phyloP scores from a whole-genome alignment of 2,888 invertebrate genomes.

The Galeopsomyia nigrocyanea region DNA sequence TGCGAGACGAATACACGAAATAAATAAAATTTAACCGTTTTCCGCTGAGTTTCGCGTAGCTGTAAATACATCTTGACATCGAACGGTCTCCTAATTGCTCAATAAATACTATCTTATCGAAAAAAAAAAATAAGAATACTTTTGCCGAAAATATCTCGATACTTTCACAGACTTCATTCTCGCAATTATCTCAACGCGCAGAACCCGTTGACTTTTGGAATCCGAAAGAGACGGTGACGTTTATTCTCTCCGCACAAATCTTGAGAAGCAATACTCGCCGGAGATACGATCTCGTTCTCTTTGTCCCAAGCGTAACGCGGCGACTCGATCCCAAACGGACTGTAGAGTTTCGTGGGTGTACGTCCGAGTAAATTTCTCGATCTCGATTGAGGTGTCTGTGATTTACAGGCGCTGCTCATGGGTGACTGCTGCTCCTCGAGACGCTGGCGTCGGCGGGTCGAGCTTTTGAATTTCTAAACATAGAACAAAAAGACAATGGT shows the following conservation, averaged over 20 bases:
- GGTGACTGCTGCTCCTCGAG: constrained; percentile 72
- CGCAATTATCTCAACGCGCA: constrained; percentile 61
- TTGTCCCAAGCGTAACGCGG: constrained; percentile 73
- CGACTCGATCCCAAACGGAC: constrained; percentile 83
- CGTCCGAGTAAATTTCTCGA: constrained; percentile 72
- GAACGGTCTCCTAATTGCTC: constrained; percentile 12
- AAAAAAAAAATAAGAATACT: not conserved
- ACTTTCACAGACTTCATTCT: no score
- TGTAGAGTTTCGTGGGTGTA: constrained; percentile 82
- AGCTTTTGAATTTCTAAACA: constrained; percentile 71
- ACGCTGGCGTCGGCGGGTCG: constrained; percentile 72
- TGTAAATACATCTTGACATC: constrained; percentile 7
- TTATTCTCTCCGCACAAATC: constrained; percentile 40
- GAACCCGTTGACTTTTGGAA: constrained; percentile 60
- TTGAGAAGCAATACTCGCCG: constrained; percentile 25
- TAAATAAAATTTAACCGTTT: constrained; percentile 21
- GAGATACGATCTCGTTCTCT: constrained; percentile 69
- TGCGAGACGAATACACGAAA: constrained; percentile 22
- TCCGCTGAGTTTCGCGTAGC: constrained; percentile 30
- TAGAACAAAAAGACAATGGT: constrained; percentile 21
- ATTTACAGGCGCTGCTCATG: constrained; percentile 57
- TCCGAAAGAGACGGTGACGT: constrained; percentile 59
- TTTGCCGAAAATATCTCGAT: no score
- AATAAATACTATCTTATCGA: not conserved
- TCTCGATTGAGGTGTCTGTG: constrained; percentile 70